Conservation (phyloP, 2,797 vertebrate genomes). For the Hypotaenidia philippensis region DNA sequence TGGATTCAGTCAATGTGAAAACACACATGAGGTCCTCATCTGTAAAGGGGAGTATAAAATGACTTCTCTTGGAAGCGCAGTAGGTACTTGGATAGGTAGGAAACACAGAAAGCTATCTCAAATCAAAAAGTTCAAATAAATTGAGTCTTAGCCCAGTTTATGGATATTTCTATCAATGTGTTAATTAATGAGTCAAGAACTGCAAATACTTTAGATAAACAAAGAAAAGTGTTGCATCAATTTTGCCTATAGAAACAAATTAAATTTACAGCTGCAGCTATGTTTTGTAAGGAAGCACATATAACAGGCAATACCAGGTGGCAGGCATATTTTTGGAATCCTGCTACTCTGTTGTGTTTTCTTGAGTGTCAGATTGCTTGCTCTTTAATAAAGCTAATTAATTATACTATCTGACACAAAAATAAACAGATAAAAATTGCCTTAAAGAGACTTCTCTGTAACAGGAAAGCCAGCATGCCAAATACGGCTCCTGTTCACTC, state of each 20-base stretch:
- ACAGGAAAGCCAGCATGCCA: not conserved
- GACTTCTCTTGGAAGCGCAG: not conserved
- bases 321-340: conserved; percentile 32
- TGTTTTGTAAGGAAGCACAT: conserved; percentile 1
- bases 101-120: not conserved
- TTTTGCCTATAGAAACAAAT: conserved; percentile 41
- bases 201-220: conserved; percentile 39
- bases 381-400: conserved; percentile 54
- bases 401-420: conserved; percentile 36
- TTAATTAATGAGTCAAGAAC: conserved; percentile 38
- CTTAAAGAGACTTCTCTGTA: not conserved
- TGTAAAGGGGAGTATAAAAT: not conserved
- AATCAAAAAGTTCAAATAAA: not conserved
- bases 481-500: not conserved
- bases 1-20: not conserved
- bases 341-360: conserved; percentile 20
- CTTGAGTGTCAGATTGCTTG: conserved; percentile 11
- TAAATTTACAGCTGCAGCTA: conserved; percentile 33
- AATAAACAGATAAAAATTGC: conserved; percentile 21
- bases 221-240: not conserved
- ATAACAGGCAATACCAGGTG: conserved; percentile 21
- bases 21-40: not conserved
- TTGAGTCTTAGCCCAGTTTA: not conserved
- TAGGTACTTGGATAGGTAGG: not conserved
- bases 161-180: conserved; percentile 14